A percentile compares a stretch with the other conserved stretches of the same genome.
Conservation (phyloP, 2,888 invertebrate species). For the Heteropelma amictum region DNA sequence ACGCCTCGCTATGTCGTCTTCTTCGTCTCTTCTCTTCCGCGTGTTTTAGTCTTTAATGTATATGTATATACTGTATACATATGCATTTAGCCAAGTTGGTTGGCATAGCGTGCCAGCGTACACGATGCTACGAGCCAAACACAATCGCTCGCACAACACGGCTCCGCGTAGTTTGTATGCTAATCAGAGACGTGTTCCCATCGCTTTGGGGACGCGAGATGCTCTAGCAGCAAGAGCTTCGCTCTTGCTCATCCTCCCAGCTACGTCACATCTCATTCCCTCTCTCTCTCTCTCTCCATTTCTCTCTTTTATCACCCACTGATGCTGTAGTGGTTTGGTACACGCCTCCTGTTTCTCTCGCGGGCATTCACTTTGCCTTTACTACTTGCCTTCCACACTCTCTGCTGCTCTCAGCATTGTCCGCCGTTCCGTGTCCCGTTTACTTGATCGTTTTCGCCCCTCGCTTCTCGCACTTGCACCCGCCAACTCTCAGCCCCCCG, state of each 20-base stretch:
- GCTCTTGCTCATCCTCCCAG: conserved; percentile 37
- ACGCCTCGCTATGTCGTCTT: conserved; percentile 49
- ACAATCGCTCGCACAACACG: conserved; percentile 64
- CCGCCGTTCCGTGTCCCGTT: conserved; percentile 27
- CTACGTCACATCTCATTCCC: neutral
- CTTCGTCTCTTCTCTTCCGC: conserved; percentile 39
- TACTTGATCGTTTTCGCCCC: conserved; percentile 36
- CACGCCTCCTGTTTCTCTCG: conserved; percentile 38
- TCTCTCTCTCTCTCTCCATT: neutral
- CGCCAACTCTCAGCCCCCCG: conserved; percentile 36
- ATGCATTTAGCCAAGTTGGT: conserved; percentile 20
- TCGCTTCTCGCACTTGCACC: neutral
- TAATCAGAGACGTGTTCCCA: conserved; percentile 69
- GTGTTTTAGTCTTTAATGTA: conserved; percentile 10
- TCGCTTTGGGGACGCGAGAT: conserved; percentile 47
- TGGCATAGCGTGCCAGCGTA: conserved; percentile 21
- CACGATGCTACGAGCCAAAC: conserved; percentile 38
- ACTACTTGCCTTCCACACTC: conserved; percentile 46
- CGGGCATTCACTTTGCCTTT: conserved; percentile 40
- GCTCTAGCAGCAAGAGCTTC: conserved; percentile 39
- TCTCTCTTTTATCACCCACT: conserved; percentile 28
- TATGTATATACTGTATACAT: neutral
- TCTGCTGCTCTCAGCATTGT: conserved; percentile 35
- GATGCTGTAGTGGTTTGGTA: conserved; percentile 27
- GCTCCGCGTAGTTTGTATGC: conserved; percentile 70